Evolutionary conservation across 2,888 invertebrate genomes (phyloP).

Genomic region (Polylopha cassiicola): DNA sequence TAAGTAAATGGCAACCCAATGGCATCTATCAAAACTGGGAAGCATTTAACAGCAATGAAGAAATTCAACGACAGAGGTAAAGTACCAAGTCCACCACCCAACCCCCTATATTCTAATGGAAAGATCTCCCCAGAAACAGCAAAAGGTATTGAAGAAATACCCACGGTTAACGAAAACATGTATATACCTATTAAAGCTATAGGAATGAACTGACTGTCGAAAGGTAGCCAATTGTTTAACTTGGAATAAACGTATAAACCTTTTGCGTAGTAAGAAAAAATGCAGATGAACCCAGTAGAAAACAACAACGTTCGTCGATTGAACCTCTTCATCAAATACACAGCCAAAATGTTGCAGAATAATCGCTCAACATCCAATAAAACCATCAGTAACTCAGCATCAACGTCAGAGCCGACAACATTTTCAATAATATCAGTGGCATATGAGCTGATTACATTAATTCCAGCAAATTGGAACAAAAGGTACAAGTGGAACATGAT

Average conservation of each 20-base stretch:
- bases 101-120: constrained; percentile 77
- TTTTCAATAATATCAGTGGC: constrained; percentile 79
- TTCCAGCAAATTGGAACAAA: constrained; percentile 82
- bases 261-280: constrained; percentile 75
- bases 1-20: constrained; percentile 79
- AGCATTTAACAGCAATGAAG: constrained; percentile 81
- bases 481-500: constrained; percentile 80
- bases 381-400: constrained; percentile 80
- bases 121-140: constrained; percentile 84
- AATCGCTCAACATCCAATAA: constrained; percentile 80
- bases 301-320: constrained; percentile 79
- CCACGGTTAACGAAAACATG: constrained; percentile 77
- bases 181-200: constrained; percentile 72
- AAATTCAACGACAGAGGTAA: constrained; percentile 79
- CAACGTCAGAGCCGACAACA: constrained; percentile 77
- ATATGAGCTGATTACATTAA: constrained; percentile 83
- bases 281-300: constrained; percentile 77
- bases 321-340: constrained; percentile 77
- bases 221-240: constrained; percentile 43
- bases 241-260: constrained; percentile 66
- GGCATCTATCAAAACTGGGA: constrained; percentile 72
- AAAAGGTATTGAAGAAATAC: constrained; percentile 82
- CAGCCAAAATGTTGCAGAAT: constrained; percentile 78
- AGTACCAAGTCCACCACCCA: constrained; percentile 81
- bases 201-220: constrained; percentile 65